phyloP scores from a whole-genome alignment of 2,888 invertebrate genomes.

The Electrophaes corylata region DNA sequence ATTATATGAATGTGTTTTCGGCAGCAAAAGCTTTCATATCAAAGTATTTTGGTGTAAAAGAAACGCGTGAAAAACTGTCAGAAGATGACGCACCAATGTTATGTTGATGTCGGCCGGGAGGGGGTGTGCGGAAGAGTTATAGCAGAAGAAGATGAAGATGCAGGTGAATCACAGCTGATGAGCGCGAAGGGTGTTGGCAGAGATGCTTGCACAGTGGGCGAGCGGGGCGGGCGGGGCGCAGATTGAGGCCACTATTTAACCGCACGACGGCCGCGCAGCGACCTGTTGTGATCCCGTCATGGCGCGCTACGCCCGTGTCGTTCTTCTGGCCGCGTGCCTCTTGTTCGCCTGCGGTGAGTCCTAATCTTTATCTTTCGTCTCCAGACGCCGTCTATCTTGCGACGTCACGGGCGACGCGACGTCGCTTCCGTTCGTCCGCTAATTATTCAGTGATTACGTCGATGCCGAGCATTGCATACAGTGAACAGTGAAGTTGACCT shows the following conservation, averaged over 20 bases:
- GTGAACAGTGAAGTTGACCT: conserved; percentile 78
- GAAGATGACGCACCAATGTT: not conserved
- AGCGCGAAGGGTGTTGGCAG: conserved; percentile 78
- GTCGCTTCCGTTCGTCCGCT: conserved; percentile 61
- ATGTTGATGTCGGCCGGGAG: not conserved
- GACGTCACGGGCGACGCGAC: conserved; percentile 74
- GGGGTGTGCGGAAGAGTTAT: conserved; percentile 20
- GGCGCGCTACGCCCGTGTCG: conserved; percentile 84
- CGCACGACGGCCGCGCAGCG: conserved; percentile 80
- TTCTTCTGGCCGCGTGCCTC: conserved; percentile 83
- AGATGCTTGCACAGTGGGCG: conserved; percentile 79
- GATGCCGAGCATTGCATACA: conserved; percentile 66
- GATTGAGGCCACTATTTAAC: conserved; percentile 85
- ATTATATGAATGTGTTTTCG: not conserved
- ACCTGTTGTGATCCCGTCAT: conserved; percentile 85
- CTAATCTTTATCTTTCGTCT: conserved; percentile 80
- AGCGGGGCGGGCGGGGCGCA: conserved; percentile 81
- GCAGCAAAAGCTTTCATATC: not conserved
- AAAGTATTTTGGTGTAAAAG: not conserved
- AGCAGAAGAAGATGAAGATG: conserved; percentile 48
- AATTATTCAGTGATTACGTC: conserved; percentile 69
- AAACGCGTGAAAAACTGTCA: not conserved
- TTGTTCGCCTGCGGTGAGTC: conserved; percentile 84
- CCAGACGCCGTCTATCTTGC: conserved; percentile 75
- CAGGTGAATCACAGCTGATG: conserved; percentile 77